Evolutionary conservation across 2,113 vertebrate species (phyloP).

Genomic region (Gasterosteus aculeatus): DNA sequence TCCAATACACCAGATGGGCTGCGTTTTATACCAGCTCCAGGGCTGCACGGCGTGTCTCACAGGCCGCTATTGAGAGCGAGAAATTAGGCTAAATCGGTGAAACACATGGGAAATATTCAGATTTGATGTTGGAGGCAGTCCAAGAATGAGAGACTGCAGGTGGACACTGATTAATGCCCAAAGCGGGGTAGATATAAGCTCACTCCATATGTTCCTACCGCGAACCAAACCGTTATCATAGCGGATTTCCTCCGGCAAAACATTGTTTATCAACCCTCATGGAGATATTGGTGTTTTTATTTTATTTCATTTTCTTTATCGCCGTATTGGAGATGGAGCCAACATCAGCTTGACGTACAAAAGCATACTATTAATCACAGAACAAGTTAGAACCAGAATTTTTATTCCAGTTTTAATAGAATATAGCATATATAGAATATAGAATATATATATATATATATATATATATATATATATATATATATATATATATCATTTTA

Average conservation of each 20-base stretch:
- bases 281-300: not conserved
- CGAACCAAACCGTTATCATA: not conserved
- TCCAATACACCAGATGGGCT: conserved; percentile 73
- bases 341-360: too few species aligned
- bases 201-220: not conserved
- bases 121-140: conserved; percentile 32
- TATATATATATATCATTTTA: not conserved
- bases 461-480: too few species aligned
- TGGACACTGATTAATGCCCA: conserved; percentile 41
- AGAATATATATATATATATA: too few species aligned
- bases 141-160: conserved; percentile 40
- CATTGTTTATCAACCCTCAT: not conserved
- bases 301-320: not conserved
- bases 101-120: conserved; percentile 50
- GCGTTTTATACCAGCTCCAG: conserved; percentile 62
- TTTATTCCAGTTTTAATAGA: too few species aligned
- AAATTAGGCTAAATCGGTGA: conserved; percentile 51
- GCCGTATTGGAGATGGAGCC: not conserved
- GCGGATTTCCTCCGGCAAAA: not conserved
- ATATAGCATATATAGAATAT: too few species aligned
- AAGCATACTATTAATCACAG: too few species aligned
- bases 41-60: conserved; percentile 58
- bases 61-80: conserved; percentile 29
- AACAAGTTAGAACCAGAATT: too few species aligned
- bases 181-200: not conserved